A percentile compares a stretch with the other conserved stretches of the same genome.
These are phyloP conservation scores for Electrona antarctica DNA, from an alignment of 2,113 vertebrate species.

Conservation along the genomic window DNA sequence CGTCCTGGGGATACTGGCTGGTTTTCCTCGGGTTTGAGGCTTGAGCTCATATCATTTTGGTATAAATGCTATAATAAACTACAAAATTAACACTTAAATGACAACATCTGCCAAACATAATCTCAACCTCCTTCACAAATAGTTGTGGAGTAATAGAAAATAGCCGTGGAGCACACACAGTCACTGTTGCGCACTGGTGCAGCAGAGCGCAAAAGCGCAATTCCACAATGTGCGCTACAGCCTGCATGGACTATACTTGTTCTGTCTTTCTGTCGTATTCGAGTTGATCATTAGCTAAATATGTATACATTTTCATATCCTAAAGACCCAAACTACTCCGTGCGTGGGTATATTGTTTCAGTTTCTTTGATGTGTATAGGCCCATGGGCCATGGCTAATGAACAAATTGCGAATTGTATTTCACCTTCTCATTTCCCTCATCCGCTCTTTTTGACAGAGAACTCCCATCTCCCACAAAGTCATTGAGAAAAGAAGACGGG, in stretches of 20 bases:
- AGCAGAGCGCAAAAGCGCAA: conserved; percentile 33
- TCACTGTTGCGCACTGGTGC: conserved; percentile 44
- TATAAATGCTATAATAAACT: neutral
- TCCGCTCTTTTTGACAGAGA: conserved; percentile 76
- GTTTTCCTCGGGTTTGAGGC: neutral
- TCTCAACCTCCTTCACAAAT: neutral
- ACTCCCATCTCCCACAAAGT: conserved; percentile 97
- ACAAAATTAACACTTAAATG: neutral
- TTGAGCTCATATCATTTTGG: neutral
- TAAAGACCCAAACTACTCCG: neutral
- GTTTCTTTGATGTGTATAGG: neutral
- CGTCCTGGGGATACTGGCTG: conserved; percentile 10
- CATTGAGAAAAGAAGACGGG: conserved; percentile 93
- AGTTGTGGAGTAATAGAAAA: neutral
- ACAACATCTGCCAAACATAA: neutral
- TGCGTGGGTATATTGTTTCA: too few species aligned
- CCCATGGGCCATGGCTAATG: neutral
- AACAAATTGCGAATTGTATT: neutral
- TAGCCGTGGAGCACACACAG: neutral
- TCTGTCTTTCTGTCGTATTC: neutral
- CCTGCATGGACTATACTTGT: neutral
- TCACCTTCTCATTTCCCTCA: neutral
- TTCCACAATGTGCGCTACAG: conserved; percentile 1
- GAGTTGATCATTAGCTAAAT: too few species aligned
- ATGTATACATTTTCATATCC: too few species aligned